Evolutionary conservation across 2,797 vertebrate genomes (phyloP).

Genomic region (Dipus sagitta): DNA sequence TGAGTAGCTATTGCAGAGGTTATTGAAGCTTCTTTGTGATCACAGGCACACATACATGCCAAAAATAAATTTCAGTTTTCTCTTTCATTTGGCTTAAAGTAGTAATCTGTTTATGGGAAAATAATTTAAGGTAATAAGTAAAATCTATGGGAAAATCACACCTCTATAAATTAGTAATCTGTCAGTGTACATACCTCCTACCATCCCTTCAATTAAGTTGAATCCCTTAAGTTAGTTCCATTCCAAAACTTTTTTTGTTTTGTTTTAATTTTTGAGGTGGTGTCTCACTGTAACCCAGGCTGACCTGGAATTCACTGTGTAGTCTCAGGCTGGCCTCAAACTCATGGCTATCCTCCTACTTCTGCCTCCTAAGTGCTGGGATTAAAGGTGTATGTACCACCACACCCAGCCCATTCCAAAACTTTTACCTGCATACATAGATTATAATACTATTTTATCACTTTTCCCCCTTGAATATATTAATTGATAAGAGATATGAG

Average conservation of each 20-base stretch:
- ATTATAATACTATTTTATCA: neutral
- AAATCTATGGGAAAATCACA: neutral
- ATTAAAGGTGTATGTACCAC: too few relatives aligned
- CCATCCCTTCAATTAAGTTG: neutral
- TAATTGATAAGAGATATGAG: neutral
- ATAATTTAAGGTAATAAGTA: neutral
- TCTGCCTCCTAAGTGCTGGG: too few relatives aligned
- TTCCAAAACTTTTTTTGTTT: neutral
- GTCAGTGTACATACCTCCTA: neutral
- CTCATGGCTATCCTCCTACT: too few relatives aligned
- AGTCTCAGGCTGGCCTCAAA: too few relatives aligned
- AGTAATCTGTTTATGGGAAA: neutral
- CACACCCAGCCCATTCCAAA: neutral
- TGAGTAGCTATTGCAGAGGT: constrained; percentile 43
- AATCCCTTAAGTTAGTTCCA: constrained; percentile 9
- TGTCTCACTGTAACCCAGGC: too few relatives aligned
- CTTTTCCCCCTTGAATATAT: neutral
- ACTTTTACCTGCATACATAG: neutral
- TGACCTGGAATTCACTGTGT: too few relatives aligned
- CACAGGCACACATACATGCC: neutral
- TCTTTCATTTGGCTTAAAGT: constrained; percentile 25
- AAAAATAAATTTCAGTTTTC: neutral
- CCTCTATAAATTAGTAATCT: neutral
- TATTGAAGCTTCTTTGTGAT: constrained; percentile 15
- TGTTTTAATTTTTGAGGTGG: too few relatives aligned